phyloP scores from a whole-genome alignment of 2,113 vertebrate species.

The Planiliza haematocheilus region DNA sequence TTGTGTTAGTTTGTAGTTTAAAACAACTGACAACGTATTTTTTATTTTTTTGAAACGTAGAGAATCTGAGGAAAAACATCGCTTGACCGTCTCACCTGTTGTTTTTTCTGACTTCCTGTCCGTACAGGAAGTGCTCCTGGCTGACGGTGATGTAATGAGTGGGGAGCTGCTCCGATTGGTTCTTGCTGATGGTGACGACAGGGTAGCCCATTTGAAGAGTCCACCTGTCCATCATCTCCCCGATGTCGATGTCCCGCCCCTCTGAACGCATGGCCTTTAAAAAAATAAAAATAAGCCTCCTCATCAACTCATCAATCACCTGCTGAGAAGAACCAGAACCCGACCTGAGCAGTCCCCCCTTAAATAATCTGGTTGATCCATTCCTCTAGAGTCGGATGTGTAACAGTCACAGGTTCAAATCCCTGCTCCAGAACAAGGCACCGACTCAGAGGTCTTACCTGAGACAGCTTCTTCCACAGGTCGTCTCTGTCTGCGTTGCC shows the following conservation, averaged over 20 bases:
- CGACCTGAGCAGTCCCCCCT: not conserved
- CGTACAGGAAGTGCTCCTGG: slow-evolving; percentile 96
- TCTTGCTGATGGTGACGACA: slow-evolving; percentile 93
- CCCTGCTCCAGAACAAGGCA: not conserved
- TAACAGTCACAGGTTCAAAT: slow-evolving; percentile 12
- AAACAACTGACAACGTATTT: no score
- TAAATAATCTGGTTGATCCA: slow-evolving; percentile 22
- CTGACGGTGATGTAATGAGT: slow-evolving; percentile 86
- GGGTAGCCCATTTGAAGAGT: slow-evolving; percentile 99
- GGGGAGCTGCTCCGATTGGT: slow-evolving; percentile 82
- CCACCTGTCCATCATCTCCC: slow-evolving; percentile 97
- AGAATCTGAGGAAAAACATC: no score
- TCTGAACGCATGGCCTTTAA: slow-evolving; percentile 91
- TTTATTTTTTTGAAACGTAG: no score
- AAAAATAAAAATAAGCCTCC: not conserved
- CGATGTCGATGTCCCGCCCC: slow-evolving; percentile 93
- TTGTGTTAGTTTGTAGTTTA: no score
- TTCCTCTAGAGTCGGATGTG: not conserved
- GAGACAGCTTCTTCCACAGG: slow-evolving; percentile 92
- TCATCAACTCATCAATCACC: not conserved
- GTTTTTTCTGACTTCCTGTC: slow-evolving; percentile 86
- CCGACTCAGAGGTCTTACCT: slow-evolving; percentile 90
- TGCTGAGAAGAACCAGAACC: not conserved
- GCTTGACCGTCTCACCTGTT: slow-evolving; percentile 82
- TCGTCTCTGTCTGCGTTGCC: slow-evolving; percentile 94